Evolutionary conservation across 2,113 vertebrate genomes (phyloP).

Genomic region (Quiscalus mexicanus): DNA sequence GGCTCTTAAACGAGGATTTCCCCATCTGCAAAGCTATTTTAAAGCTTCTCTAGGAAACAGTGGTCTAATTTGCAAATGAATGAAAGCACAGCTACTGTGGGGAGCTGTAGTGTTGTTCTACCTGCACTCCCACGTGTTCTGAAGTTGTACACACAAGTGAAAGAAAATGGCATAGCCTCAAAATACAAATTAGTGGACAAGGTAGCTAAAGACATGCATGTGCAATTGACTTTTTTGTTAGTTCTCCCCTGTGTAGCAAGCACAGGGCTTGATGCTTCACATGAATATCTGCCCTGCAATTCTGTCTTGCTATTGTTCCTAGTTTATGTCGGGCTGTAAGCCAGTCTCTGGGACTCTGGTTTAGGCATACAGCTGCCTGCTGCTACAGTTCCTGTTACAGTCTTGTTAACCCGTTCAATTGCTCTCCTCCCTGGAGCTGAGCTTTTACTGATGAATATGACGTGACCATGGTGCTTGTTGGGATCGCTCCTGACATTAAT

Average conservation of each 20-base stretch:
- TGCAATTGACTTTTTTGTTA: not conserved
- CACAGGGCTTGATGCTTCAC: not conserved
- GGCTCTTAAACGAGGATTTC: not conserved
- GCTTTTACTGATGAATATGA: not conserved
- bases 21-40: not conserved
- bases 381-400: not conserved
- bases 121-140: not conserved
- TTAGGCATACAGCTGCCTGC: not conserved
- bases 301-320: not conserved
- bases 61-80: slow-evolving; percentile 36
- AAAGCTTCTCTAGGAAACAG: not conserved
- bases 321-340: not conserved
- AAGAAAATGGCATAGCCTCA: not conserved
- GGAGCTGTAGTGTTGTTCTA: slow-evolving; percentile 9
- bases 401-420: not conserved
- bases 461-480: not conserved
- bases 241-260: not conserved
- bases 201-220: not conserved
- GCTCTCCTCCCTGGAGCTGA: not conserved
- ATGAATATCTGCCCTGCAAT: not conserved
- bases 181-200: not conserved
- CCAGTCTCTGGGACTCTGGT: not conserved
- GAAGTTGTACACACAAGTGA: not conserved
- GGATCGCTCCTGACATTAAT: not conserved
- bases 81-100: not conserved